These are phyloP conservation scores for Diadema setosum DNA, from an alignment of 35 echinoderm and acorn worm genomes.

Conservation along the genomic window DNA sequence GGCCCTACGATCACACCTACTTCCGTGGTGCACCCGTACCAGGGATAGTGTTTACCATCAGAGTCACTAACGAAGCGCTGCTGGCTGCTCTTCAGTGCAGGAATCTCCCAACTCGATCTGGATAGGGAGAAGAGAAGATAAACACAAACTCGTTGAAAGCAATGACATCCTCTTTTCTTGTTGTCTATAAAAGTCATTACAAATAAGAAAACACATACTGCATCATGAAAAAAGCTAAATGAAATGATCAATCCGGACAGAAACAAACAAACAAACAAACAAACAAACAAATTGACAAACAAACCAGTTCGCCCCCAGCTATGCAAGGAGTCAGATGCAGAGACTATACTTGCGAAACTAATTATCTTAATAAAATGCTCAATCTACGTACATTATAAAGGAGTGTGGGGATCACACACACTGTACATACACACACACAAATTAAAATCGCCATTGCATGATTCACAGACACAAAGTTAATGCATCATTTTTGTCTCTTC, in stretches of 20 bases:
- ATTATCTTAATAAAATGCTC: too few relatives aligned
- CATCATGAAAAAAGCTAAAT: neutral
- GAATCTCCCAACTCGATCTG: constrained; percentile 99
- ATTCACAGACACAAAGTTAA: neutral
- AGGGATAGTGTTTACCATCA: constrained; percentile 96
- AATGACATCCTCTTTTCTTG: too few relatives aligned
- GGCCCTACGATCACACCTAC: constrained; percentile 89
- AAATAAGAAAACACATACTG: too few relatives aligned
- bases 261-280: neutral
- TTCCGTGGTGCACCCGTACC: constrained; percentile 99
- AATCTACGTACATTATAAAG: too few relatives aligned
- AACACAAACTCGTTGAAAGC: neutral
- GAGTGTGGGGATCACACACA: too few relatives aligned
- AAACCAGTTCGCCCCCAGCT: neutral
- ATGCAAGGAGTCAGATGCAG: neutral
- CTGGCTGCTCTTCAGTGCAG: constrained; percentile 73
- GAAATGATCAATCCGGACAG: neutral
- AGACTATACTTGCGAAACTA: too few relatives aligned
- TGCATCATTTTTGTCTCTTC: too few relatives aligned
- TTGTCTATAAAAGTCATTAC: too few relatives aligned
- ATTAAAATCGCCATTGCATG: neutral
- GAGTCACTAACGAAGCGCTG: constrained; percentile 95
- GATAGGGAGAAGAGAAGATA: neutral
- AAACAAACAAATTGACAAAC: neutral
- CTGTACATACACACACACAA: neutral